A percentile compares a stretch with the other conserved stretches of the same genome.
phyloP scores from a whole-genome alignment of 2,113 vertebrate genomes.

The Clupea harengus region DNA sequence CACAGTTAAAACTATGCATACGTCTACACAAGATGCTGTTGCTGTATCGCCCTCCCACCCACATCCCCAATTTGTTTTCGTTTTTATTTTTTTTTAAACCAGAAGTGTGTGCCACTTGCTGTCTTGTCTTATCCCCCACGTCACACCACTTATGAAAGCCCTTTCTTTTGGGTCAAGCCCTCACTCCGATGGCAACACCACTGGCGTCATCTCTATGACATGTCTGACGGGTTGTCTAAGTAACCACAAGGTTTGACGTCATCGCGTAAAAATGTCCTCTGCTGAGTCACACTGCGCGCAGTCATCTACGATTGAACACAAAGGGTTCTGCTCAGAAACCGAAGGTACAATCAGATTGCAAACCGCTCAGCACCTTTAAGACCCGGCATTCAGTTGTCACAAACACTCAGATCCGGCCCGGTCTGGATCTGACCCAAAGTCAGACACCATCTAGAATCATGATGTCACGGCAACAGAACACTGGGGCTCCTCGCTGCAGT shows the following conservation, averaged over 20 bases:
- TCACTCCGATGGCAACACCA: neutral
- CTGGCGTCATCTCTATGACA: conserved; percentile 3
- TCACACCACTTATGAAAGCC: neutral
- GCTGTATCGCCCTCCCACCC: conserved; percentile 47
- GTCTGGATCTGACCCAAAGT: neutral
- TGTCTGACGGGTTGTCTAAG: neutral
- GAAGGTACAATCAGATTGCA: conserved; percentile 17
- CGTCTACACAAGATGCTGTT: conserved; percentile 73
- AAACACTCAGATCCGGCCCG: neutral
- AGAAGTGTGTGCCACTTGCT: conserved; percentile 6
- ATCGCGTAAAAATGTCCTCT: conserved; percentile 16
- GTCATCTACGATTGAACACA: conserved; percentile 45
- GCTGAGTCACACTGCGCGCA: conserved; percentile 42
- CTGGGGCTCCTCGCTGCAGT: neutral
- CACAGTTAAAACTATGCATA: conserved; percentile 74
- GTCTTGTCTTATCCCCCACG: neutral
- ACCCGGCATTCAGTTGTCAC: neutral
- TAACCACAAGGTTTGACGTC: conserved; percentile 18
- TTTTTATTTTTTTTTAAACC: neutral
- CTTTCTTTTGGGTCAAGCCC: neutral
- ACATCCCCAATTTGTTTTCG: conserved; percentile 2
- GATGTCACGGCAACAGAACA: neutral
- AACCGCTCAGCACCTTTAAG: neutral
- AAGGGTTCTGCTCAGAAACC: conserved; percentile 16
- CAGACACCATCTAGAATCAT: neutral